Conservation (phyloP, 1,140 invertebrate genomes). For the Cotesia glomerata region DNA sequence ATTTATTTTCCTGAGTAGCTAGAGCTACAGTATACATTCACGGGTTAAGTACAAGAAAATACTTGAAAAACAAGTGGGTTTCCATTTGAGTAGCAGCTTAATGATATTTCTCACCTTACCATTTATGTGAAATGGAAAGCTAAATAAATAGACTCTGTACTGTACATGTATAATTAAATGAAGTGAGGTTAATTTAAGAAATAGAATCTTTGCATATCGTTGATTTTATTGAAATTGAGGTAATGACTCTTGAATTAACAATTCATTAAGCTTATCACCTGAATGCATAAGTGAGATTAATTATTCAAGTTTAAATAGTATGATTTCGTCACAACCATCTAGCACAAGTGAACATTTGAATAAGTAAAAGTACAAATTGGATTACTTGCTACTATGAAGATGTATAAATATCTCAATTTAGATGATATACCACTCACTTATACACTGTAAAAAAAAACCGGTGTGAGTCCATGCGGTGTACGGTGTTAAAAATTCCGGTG, state of each 20-base stretch:
- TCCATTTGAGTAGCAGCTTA: not conserved
- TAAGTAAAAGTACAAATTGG: too few species aligned
- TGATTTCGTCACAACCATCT: too few species aligned
- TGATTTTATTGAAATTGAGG: not conserved
- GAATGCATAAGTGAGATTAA: too few species aligned
- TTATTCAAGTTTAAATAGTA: too few species aligned
- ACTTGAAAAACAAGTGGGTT: not conserved
- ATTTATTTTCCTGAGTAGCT: constrained; percentile 5
- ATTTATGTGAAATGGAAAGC: not conserved
- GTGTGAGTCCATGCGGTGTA: too few species aligned
- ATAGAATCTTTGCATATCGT: too few species aligned
- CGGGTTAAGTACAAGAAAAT: constrained; percentile 9
- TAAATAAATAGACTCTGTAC: constrained; percentile 16
- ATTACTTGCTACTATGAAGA: not conserved
- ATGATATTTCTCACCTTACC: constrained; percentile 7
- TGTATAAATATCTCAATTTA: not conserved
- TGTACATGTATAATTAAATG: constrained; percentile 7
- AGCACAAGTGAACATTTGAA: too few species aligned
- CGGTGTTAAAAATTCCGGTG: too few species aligned
- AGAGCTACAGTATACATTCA: not conserved
- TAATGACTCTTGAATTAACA: not conserved
- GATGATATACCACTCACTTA: too few species aligned
- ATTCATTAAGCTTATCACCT: not conserved
- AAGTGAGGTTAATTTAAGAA: not conserved
- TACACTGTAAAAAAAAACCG: too few species aligned